Percentiles rank a stretch among this genome's conserved stretches.
Evolutionary conservation across 2,113 vertebrate genomes (phyloP).

Genomic region (Cheilinus undulatus): DNA sequence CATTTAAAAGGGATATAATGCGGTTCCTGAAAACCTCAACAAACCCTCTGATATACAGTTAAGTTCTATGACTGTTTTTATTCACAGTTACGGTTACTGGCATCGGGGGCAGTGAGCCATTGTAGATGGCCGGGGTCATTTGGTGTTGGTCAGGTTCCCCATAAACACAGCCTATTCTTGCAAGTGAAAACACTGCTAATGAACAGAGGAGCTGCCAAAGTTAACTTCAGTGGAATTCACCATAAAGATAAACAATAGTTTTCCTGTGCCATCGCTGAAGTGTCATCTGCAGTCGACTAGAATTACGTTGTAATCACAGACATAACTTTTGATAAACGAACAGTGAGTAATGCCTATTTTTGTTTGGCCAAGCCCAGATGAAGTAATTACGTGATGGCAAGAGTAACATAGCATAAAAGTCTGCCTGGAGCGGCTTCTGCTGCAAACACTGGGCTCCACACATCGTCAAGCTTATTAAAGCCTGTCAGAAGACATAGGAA

Average conservation of each 20-base stretch:
- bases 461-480: slow-evolving; percentile 55
- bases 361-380: slow-evolving; percentile 63
- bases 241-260: slow-evolving; percentile 54
- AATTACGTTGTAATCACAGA: slow-evolving; percentile 70
- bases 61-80: slow-evolving; percentile 81
- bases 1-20: slow-evolving; percentile 82
- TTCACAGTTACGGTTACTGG: slow-evolving; percentile 85
- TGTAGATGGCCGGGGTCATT: slow-evolving; percentile 82
- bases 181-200: slow-evolving; percentile 78
- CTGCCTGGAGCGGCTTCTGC: slow-evolving; percentile 52
- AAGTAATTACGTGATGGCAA: slow-evolving; percentile 70
- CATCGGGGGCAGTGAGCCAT: slow-evolving; percentile 62
- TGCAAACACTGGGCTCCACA: slow-evolving; percentile 56
- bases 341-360: slow-evolving; percentile 66
- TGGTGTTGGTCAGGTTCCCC: slow-evolving; percentile 80
- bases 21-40: slow-evolving; percentile 76
- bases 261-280: slow-evolving; percentile 49
- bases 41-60: slow-evolving; percentile 82
- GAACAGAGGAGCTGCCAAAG: slow-evolving; percentile 72
- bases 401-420: slow-evolving; percentile 61
- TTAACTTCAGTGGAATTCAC: slow-evolving; percentile 56
- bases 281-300: slow-evolving; percentile 67
- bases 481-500: slow-evolving; percentile 57
- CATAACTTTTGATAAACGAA: slow-evolving; percentile 75
- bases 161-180: slow-evolving; percentile 68